These are phyloP conservation scores for Euborellia annulipes DNA, from an alignment of 1,140 invertebrate genomes.

Conservation along the genomic window DNA sequence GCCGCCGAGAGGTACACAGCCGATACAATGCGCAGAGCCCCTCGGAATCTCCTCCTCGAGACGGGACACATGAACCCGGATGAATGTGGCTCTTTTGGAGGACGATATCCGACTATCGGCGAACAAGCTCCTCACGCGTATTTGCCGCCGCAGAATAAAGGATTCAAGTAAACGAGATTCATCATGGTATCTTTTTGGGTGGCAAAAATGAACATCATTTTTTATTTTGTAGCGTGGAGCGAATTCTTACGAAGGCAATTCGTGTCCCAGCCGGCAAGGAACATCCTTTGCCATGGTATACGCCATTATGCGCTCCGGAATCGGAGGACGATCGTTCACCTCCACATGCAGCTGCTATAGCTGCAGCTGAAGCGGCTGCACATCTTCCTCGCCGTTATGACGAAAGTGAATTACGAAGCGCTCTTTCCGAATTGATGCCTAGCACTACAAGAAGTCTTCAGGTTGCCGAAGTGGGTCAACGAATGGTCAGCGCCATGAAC, in stretches of 20 bases:
- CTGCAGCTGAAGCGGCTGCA: constrained; percentile 7
- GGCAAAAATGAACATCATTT: constrained; percentile 3
- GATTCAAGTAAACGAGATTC: constrained; percentile 51
- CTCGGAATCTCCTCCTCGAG: no score
- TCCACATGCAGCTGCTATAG: background rate
- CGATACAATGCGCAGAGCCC: no score
- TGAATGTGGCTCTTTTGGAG: constrained; percentile 20
- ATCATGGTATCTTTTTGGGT: no score
- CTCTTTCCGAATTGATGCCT: background rate
- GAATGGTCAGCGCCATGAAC: constrained; percentile 51
- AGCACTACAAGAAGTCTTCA: background rate
- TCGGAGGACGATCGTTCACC: background rate
- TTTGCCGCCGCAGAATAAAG: constrained; percentile 58
- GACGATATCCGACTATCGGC: constrained; percentile 24
- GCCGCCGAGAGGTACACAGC: no score
- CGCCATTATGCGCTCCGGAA: constrained; percentile 41
- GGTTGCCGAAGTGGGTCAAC: constrained; percentile 52
- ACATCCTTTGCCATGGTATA: constrained; percentile 58
- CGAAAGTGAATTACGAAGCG: background rate
- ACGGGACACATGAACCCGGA: background rate
- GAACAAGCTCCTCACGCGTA: constrained; percentile 29
- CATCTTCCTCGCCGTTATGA: background rate
- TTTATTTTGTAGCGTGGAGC: constrained; percentile 8
- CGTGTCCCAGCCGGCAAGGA: constrained; percentile 38
- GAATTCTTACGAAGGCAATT: constrained; percentile 35